These are phyloP conservation scores for Pipra filicauda DNA, from an alignment of 2,113 vertebrate species.

Conservation along the genomic window DNA sequence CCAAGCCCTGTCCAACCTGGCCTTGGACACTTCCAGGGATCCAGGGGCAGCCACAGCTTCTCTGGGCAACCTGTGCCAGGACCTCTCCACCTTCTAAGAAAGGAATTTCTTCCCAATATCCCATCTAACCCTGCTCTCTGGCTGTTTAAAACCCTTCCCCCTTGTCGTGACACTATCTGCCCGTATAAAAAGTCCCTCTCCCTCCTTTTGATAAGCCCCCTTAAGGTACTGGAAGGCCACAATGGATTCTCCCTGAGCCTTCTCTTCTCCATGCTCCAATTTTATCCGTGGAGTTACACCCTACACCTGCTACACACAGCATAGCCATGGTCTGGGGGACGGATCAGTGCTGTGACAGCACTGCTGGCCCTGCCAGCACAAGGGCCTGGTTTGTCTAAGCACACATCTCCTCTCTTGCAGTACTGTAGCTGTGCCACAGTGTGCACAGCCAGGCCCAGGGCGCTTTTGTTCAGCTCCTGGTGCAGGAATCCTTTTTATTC, in stretches of 20 bases:
- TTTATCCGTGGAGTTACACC: accelerated
- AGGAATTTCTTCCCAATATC: neutral
- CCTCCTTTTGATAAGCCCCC: neutral
- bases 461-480: neutral
- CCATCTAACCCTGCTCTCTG: neutral
- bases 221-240: neutral
- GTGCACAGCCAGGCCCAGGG: neutral
- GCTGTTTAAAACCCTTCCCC: neutral
- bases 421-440: neutral
- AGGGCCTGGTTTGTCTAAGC: neutral
- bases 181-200: neutral
- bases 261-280: neutral
- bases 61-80: neutral
- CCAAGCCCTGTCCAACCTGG: neutral
- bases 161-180: neutral
- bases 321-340: neutral
- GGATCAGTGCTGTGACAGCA: neutral
- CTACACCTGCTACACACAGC: accelerated
- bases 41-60: neutral
- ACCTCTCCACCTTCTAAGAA: neutral
- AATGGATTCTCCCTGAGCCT: neutral
- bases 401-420: neutral
- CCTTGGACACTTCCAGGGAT: neutral
- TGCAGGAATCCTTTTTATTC: neutral
- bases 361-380: neutral